Conservation (phyloP, 2,797 vertebrate genomes). For the Enteromius viviparus region DNA sequence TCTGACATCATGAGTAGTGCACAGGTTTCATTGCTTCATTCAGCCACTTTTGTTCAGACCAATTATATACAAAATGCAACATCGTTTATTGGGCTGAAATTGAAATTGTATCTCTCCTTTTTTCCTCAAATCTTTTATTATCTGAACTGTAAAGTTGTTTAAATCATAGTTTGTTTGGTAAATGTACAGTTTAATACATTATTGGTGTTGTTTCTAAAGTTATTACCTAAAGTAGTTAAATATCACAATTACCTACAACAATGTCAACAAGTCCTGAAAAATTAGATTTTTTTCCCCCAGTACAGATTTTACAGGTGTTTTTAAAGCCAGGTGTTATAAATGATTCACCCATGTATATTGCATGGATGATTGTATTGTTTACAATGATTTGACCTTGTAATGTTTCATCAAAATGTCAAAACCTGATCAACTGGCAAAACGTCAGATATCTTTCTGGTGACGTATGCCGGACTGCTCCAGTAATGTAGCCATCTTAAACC, state of each 20-base stretch:
- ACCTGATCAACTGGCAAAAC: not conserved
- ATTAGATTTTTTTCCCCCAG: too few relatives aligned
- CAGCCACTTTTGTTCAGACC: too few relatives aligned
- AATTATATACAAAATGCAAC: too few relatives aligned
- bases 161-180: too few relatives aligned
- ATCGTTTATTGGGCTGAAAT: too few relatives aligned
- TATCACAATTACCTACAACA: not conserved
- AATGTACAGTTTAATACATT: too few relatives aligned
- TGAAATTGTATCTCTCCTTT: too few relatives aligned
- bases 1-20: too few relatives aligned
- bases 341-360: not conserved
- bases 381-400: not conserved
- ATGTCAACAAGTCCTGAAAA: not conserved
- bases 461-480: not conserved
- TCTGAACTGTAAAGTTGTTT: too few relatives aligned
- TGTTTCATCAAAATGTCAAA: not conserved
- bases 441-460: not conserved
- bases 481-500: not conserved
- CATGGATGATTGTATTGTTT: not conserved
- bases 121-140: too few relatives aligned
- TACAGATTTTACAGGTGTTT: too few relatives aligned
- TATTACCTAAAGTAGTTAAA: not conserved
- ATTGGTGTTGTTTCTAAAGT: not conserved
- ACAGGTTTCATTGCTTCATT: too few relatives aligned
- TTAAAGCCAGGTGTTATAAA: not conserved